phyloP scores from a whole-genome alignment of 1,140 invertebrate genomes.

The Meloidogyne floridensis region DNA sequence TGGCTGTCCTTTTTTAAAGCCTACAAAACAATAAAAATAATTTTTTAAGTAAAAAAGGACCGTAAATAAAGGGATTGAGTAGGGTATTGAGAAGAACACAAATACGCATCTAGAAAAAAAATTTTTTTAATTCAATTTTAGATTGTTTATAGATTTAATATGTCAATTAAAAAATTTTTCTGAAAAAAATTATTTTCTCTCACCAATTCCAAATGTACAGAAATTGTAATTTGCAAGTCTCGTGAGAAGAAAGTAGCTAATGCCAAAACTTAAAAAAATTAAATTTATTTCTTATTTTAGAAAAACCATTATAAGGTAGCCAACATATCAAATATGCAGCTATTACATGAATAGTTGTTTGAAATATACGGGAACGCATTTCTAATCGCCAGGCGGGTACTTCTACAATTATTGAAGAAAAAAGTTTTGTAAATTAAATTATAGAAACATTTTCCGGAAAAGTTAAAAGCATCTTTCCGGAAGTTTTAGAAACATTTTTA shows the following conservation, averaged over 20 bases:
- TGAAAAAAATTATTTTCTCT: neutral
- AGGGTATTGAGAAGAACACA: constrained; percentile 55
- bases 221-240: constrained; percentile 52
- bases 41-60: constrained; percentile 10
- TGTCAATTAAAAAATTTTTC: too few relatives aligned
- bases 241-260: constrained; percentile 50
- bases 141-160: too few relatives aligned
- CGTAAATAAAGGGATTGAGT: constrained; percentile 56
- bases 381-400: constrained; percentile 53
- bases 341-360: constrained; percentile 55
- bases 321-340: constrained; percentile 54
- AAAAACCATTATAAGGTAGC: constrained; percentile 46
- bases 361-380: constrained; percentile 56
- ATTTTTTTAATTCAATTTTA: neutral
- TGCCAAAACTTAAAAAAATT: constrained; percentile 30
- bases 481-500: too few relatives aligned
- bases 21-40: neutral
- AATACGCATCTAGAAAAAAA: constrained; percentile 25
- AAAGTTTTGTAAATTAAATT: neutral
- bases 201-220: constrained; percentile 48
- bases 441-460: constrained; percentile 8
- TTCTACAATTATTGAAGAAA: constrained; percentile 15
- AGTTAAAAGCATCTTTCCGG: too few relatives aligned
- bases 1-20: constrained; percentile 21
- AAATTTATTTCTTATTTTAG: neutral